These are phyloP conservation scores for Delia radicum DNA, from an alignment of 1,140 invertebrate species.

Conservation along the genomic window DNA sequence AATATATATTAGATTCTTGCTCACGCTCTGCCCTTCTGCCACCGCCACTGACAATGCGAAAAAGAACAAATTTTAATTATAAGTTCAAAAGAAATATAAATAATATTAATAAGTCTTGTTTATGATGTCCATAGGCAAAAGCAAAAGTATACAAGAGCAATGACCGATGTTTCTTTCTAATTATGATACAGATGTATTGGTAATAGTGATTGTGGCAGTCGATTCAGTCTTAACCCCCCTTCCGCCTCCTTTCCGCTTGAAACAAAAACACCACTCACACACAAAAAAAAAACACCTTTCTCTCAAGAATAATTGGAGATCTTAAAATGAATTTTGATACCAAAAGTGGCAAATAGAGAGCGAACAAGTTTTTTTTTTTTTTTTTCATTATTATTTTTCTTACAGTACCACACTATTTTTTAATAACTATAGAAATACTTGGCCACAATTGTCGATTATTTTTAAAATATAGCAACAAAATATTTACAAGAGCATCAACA, in stretches of 20 bases:
- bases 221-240: no score
- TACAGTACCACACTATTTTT: no score
- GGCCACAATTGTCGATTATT: neutral
- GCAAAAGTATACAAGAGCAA: neutral
- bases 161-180: neutral
- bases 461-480: neutral
- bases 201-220: neutral
- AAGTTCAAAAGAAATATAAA: neutral
- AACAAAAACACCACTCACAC: neutral
- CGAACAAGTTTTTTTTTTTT: no score
- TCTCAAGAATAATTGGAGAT: neutral
- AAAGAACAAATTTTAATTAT: no score
- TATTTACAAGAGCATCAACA: neutral
- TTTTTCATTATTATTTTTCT: no score
- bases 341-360: neutral
- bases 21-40: no score
- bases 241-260: no score
- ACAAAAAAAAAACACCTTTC: conserved; percentile 1
- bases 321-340: neutral
- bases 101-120: neutral
- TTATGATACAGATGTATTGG: neutral
- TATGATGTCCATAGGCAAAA: neutral
- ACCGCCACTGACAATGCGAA: no score
- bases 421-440: no score
- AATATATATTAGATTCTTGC: no score